Percentiles rank a stretch among this genome's conserved stretches.
Conservation (phyloP, 2,888 invertebrate species). For the Patella depressa region DNA sequence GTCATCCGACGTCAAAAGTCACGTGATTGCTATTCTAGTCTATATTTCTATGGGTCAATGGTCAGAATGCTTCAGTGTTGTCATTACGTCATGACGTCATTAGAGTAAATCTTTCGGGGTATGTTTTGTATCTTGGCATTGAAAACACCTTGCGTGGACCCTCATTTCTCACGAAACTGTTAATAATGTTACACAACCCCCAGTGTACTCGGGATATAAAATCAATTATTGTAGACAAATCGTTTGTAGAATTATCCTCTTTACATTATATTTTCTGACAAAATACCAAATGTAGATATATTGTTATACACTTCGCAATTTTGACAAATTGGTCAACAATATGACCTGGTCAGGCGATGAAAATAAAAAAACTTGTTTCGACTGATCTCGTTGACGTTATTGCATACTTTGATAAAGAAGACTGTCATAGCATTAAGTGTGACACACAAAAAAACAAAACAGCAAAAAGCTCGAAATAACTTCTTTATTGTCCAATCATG, state of each 20-base stretch:
- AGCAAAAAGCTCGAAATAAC: no score
- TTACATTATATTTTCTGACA: background rate
- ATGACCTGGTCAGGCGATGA: no score
- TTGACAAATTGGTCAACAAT: background rate
- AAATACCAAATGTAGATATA: background rate
- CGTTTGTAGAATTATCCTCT: background rate
- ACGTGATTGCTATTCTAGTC: no score
- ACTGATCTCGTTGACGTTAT: background rate
- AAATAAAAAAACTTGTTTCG: no score
- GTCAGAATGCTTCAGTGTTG: no score
- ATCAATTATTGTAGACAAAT: background rate
- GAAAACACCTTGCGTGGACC: background rate
- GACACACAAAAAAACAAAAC: no score
- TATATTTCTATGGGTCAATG: no score
- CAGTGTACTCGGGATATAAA: background rate
- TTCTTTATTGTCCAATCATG: no score
- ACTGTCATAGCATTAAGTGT: background rate
- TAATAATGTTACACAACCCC: background rate
- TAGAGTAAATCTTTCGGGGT: no score
- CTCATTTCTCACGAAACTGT: background rate
- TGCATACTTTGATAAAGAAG: background rate
- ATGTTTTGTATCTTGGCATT: background rate
- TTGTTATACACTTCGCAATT: background rate
- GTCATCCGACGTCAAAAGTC: no score
- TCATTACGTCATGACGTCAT: no score